Percentiles rank a stretch among this genome's conserved stretches.
phyloP scores from a whole-genome alignment of 2,797 vertebrate species.

The Falco columbarius region DNA sequence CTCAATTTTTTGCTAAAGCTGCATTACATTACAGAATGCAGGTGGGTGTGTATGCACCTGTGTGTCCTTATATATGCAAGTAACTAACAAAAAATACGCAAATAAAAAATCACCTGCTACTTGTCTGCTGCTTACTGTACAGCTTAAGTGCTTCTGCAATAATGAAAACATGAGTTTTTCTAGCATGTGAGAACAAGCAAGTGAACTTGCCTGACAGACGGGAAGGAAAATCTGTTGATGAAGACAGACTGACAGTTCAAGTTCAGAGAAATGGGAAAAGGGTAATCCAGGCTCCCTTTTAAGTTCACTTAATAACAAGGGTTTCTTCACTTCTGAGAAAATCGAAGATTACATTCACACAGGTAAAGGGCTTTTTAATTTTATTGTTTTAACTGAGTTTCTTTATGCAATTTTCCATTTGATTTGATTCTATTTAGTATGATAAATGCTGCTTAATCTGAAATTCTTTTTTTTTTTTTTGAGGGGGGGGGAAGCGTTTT shows the following conservation, averaged over 20 bases:
- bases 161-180: not conserved
- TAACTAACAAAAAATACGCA: not conserved
- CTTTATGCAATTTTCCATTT: constrained; percentile 55
- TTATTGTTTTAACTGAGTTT: constrained; percentile 39
- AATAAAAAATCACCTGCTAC: not conserved
- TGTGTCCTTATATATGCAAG: not conserved
- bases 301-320: constrained; percentile 14
- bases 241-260: not conserved
- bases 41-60: not conserved
- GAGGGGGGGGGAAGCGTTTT: not conserved
- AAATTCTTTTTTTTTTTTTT: not conserved
- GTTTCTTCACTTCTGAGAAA: constrained; percentile 30
- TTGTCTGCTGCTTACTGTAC: not conserved
- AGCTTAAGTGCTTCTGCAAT: not conserved
- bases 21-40: not conserved
- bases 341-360: constrained; percentile 23
- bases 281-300: constrained; percentile 4
- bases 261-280: not conserved
- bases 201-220: not conserved
- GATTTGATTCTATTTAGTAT: constrained; percentile 54
- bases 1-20: not conserved
- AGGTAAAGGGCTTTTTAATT: constrained; percentile 34
- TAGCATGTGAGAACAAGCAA: constrained; percentile 5
- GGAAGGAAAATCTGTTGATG: not conserved
- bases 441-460: constrained; percentile 36